Base-by-base conservation (phyloP, 2,888 invertebrate species). In the Andrena haemorrhoa region DNA sequence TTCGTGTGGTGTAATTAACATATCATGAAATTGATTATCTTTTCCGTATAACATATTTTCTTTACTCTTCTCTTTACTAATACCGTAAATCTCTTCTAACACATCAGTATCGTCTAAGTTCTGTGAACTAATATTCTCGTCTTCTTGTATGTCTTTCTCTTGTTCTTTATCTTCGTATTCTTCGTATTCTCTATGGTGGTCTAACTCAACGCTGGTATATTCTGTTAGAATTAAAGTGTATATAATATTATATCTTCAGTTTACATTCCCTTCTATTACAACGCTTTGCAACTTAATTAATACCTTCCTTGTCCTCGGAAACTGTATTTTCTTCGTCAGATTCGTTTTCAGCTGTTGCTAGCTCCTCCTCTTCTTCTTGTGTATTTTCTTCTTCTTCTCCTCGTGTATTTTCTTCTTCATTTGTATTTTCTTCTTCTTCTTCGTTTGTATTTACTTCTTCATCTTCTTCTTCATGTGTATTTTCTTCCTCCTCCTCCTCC, bases 371-470 rank as follows among this genome's bases (percentile, higher is more conserved):
- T 49, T 80, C 74, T 31, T 86, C 87, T 41, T 82, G 87, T 12
- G 88, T 79, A 35, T 83, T 88, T 53, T 89, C 90, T 33, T 61
- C 58, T 10, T 90, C 91, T 64, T 94, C 93, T 53, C 73, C 79
- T 1, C 56, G 77, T 1, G 95, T 95, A 26, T 93, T 92, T 41
- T 93, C 93, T 10, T 56, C 81, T 51, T 51, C 85, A 68, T 87
- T 90, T 51, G 86, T 85, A 33, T 74, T 56, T 72, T 90, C 89
- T 0, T 87, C 89, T 78, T 95, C 92, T 26, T 87, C 89, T n/a
- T 93, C 93, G 63, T 16, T 23, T 83, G 93, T 92, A 58, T 41
- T 89, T 23, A 85, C 75, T 20, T 79, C 86, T 26, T 87, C 82
- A 49, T 83, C 86, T 58, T 89, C 90, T n/a, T 87, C 89, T n/a